Percentiles rank a stretch among this genome's conserved stretches.
Conservation (phyloP, 2,888 invertebrate genomes). For the Mythimna lalbum region DNA sequence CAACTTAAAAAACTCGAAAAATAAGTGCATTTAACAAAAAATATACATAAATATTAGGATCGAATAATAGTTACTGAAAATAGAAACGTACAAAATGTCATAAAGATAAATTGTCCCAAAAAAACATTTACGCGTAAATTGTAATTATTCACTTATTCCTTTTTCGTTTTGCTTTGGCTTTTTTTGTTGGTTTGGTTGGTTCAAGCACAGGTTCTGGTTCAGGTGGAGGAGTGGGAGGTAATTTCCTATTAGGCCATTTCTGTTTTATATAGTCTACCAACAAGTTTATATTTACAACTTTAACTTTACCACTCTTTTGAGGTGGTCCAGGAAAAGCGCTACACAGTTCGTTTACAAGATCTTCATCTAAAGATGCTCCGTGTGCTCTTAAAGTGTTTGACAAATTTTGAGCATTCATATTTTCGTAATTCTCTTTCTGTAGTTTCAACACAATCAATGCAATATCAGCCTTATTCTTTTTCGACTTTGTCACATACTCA, state of each 20-base stretch:
- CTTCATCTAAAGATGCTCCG: conserved; percentile 70
- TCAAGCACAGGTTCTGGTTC: conserved; percentile 67
- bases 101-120: not conserved
- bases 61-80: not conserved
- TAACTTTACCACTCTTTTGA: conserved; percentile 66
- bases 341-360: conserved; percentile 73
- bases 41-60: not conserved
- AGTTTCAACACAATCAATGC: conserved; percentile 72
- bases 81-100: not conserved
- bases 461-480: conserved; percentile 72
- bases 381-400: conserved; percentile 41
- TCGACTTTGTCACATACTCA: conserved; percentile 73
- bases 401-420: conserved; percentile 71
- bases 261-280: conserved; percentile 77
- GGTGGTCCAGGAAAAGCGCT: conserved; percentile 72
- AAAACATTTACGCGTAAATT: not conserved
- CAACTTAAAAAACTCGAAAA: not conserved
- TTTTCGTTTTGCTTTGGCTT: conserved; percentile 4
- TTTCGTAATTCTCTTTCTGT: conserved; percentile 67
- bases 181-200: not conserved
- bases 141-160: conserved; percentile 23
- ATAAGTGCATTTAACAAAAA: not conserved
- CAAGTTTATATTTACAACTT: conserved; percentile 69
- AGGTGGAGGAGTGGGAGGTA: conserved; percentile 76
- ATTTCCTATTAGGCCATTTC: conserved; percentile 80